Evolutionary conservation across 2,888 invertebrate genomes (phyloP), one percentile per base, ranked within the genome.

Genomic region (Lasioglossum oenotherae): DNA sequence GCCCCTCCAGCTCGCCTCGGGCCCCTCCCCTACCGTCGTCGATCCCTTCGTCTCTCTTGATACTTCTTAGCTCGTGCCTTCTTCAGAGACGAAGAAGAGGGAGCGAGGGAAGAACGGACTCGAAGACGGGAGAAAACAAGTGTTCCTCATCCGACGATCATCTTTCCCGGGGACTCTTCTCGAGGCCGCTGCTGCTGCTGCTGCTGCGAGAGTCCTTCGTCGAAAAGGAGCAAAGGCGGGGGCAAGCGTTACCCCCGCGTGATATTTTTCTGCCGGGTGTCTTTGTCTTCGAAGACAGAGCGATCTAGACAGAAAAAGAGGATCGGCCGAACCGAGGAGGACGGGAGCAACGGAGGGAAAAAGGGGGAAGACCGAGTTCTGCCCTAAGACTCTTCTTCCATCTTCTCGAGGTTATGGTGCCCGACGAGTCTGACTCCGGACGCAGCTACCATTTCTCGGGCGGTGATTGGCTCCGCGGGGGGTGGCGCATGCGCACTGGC

Each of bases 381-480:
- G 81, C 85, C 84, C 82, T 72, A 67, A 88, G 89, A 87, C 88
- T 89, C 90, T 89, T 90, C 91, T 91, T 89, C 89, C 88, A 89
- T 88, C 91, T 89, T 88, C 90, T 78, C 81, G 87, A 82, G 88
- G 87, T 85, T 88, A 84, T 86, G 90, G 92, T 86, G 81, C 83
- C 79, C 88, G 85, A 87, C 88, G 90, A 93, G 93, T 92, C 64
- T 92, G 93, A 93, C 93, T 94, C 75, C 92, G 91, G 92, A 88
- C 91, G 90, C 92, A 92, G 94, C 94, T 94, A 95, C 95, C 94
- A 95, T 94, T 94, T 95, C 95, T 95, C 93, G 93, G 93, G 92
- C 93, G 93, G 94, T 94, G 95, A 95, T 95, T 95, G 95, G 94
- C 95, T 94, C 95, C 86, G 94, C 95, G 91, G 95, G 95, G 94